Evolutionary conservation across 2,797 vertebrate genomes (phyloP), one percentile per base, ranked within the genome.

Genomic region (Telmatherina bonti): DNA sequence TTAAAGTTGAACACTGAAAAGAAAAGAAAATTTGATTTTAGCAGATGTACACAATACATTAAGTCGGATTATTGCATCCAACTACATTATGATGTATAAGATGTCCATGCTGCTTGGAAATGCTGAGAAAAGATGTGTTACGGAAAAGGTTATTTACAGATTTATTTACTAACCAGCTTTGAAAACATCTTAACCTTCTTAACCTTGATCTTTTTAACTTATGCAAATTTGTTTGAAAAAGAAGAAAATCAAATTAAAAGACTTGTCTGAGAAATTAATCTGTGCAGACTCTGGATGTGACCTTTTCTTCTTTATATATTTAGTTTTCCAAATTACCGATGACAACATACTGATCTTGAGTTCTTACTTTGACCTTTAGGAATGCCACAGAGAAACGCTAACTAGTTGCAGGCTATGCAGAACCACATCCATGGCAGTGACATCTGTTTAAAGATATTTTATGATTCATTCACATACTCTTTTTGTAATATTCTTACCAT

Each of bases 331-430:
- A 26, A 26, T 52, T 52, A 26, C 49, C 12, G 27, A 5, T 52
- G 49, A 26, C 49, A 52, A 52, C 49, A 52, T 13, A 52, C 49
- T 52, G 49, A 52, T 52, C 22, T 52, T 26, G 22, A 26, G 49
- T 52, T 52, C n/a, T 52, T 26, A 26, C 49, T 52, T 4, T 52
- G 24, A 52, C 49, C 49, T 52, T 52, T 52, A 26, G 49, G 49
- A 26, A 52, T 52, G 49, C 49, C 49, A 52, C 24, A 52, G 11
- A 52, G 24, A 47, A 52, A 26, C 27, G 9, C 22, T 22, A 12
- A 24, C 22, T 51, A 51, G 47, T 24, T 51, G 12, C 12, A n/a
- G 24, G 38, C 38, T 41, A 5, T 41, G 16, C 5, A 41, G 38
- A 41, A 41, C 38, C 38, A 18, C 15, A 18, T 18, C 38, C 31